phyloP scores from a whole-genome alignment of 1,140 invertebrate genomes.

The Conus ventricosus region DNA sequence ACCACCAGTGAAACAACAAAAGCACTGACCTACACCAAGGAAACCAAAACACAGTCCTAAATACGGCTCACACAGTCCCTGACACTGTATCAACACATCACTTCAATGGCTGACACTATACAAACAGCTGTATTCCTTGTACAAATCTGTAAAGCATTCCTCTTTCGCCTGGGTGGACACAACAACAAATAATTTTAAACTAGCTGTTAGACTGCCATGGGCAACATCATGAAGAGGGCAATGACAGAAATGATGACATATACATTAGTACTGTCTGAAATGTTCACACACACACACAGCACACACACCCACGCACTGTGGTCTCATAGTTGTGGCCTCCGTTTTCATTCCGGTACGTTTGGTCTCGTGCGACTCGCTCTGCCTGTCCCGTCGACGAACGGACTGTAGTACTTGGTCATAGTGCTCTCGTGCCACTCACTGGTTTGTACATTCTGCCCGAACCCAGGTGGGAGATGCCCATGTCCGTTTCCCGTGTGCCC shows the following conservation, averaged over 20 bases:
- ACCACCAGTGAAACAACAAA: too few relatives aligned
- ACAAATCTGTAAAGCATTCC: too few relatives aligned
- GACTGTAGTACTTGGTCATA: constrained; percentile 75
- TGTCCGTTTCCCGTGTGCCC: constrained; percentile 73
- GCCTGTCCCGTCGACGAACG: constrained; percentile 72
- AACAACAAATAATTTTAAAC: too few relatives aligned
- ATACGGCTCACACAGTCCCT: too few relatives aligned
- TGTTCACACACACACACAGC: not conserved
- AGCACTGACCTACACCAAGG: too few relatives aligned
- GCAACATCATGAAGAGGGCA: not conserved
- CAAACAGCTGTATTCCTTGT: too few relatives aligned
- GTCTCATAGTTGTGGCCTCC: constrained; percentile 70
- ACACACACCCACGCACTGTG: constrained; percentile 53
- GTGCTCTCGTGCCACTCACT: constrained; percentile 74
- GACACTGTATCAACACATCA: too few relatives aligned
- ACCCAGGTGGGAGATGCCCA: constrained; percentile 74
- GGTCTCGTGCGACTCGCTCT: constrained; percentile 71
- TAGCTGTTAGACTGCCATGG: too few relatives aligned
- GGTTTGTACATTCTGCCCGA: constrained; percentile 71
- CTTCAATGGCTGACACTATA: too few relatives aligned
- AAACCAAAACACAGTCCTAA: too few relatives aligned
- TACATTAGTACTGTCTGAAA: not conserved
- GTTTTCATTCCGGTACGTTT: constrained; percentile 69
- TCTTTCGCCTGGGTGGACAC: too few relatives aligned
- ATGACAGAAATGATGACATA: not conserved